phyloP scores from a whole-genome alignment of 1,140 invertebrate genomes.

The Melipona quadrifasciata region DNA sequence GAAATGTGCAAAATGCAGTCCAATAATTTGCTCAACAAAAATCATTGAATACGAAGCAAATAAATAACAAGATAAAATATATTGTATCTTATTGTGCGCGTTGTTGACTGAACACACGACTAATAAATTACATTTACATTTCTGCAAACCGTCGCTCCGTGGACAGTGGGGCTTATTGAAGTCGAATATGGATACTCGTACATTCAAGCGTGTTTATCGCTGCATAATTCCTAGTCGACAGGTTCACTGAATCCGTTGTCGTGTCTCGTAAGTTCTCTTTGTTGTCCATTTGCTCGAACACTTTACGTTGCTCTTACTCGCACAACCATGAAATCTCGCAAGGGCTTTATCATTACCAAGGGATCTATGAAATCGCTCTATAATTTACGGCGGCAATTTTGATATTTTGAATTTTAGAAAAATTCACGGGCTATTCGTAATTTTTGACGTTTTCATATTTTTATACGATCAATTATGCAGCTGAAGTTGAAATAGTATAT shows the following conservation, averaged over 20 bases:
- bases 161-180: background rate
- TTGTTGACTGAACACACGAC: too few species aligned
- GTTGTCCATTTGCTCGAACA: background rate
- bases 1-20: too few species aligned
- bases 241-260: background rate
- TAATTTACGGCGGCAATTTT: background rate
- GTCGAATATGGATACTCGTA: background rate
- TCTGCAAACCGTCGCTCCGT: too few species aligned
- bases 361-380: accelerated
- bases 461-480: too few species aligned
- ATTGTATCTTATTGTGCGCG: too few species aligned
- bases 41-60: too few species aligned
- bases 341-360: background rate
- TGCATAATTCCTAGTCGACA: background rate
- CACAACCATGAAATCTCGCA: background rate
- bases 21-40: too few species aligned
- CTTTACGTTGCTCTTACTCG: background rate
- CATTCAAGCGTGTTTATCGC: background rate
- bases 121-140: too few species aligned
- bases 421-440: background rate
- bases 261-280: background rate
- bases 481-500: too few species aligned
- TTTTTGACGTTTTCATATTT: too few species aligned
- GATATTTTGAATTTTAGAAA: background rate
- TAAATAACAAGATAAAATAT: too few species aligned